These are phyloP conservation scores for Boleophthalmus pectinirostris DNA, from an alignment of 2,113 vertebrate genomes.

Conservation along the genomic window DNA sequence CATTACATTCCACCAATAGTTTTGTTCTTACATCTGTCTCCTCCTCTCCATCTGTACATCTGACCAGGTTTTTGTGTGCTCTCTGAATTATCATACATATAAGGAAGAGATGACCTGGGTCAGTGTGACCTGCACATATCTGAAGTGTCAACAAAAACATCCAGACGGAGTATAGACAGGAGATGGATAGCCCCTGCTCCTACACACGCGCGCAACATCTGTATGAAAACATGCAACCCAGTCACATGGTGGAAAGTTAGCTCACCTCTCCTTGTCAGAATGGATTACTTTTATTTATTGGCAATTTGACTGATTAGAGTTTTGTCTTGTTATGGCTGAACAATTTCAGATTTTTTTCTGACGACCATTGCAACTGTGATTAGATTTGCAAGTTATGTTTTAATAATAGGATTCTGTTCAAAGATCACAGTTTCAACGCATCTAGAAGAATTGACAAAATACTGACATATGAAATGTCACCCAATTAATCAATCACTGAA, in stretches of 20 bases:
- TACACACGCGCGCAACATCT: slow-evolving; percentile 38
- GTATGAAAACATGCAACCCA: slow-evolving; percentile 18
- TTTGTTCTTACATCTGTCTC: slow-evolving; percentile 27
- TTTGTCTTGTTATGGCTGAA: too few species aligned
- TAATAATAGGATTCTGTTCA: too few species aligned
- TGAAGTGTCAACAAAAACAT: slow-evolving; percentile 46
- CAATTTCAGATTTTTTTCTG: too few species aligned
- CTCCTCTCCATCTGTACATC: slow-evolving; percentile 48
- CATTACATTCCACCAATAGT: neutral
- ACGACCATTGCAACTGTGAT: too few species aligned
- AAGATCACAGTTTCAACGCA: too few species aligned
- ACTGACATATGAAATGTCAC: too few species aligned
- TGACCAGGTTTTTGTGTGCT: slow-evolving; percentile 15
- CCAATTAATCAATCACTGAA: too few species aligned
- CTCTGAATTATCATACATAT: slow-evolving; percentile 50
- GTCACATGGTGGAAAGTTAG: slow-evolving; percentile 16
- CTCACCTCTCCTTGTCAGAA: slow-evolving; percentile 3
- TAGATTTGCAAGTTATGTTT: too few species aligned
- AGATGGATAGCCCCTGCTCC: slow-evolving; percentile 21
- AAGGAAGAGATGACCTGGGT: slow-evolving; percentile 60
- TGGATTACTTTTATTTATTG: slow-evolving; percentile 17
- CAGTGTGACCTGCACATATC: slow-evolving; percentile 62
- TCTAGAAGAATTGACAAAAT: too few species aligned
- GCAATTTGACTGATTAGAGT: neutral
- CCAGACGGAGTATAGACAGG: slow-evolving; percentile 38